phyloP scores from a whole-genome alignment of 2,888 invertebrate genomes.

The Lamellibrachia columna region DNA sequence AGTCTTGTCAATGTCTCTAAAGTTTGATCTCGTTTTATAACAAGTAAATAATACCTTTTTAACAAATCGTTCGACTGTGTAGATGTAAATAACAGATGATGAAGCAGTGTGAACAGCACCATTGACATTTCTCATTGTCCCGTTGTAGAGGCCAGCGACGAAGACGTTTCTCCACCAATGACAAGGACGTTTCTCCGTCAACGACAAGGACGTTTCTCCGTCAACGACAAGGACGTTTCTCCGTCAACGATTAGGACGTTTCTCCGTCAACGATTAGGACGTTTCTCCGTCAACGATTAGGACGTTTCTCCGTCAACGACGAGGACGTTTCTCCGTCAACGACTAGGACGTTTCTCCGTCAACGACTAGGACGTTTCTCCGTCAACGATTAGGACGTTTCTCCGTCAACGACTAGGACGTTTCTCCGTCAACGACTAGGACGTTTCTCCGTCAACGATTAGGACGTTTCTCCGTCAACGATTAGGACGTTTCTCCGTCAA shows the following conservation, averaged over 20 bases:
- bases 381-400: background rate
- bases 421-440: background rate
- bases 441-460: too few species aligned
- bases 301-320: too few species aligned
- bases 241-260: background rate
- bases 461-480: too few species aligned
- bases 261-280: too few species aligned
- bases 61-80: background rate
- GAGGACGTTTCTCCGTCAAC: too few species aligned
- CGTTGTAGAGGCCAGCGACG: background rate
- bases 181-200: background rate
- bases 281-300: too few species aligned
- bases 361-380: background rate
- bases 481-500: too few species aligned
- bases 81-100: background rate
- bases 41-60: background rate
- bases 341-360: background rate
- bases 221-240: background rate
- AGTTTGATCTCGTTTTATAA: background rate
- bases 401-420: background rate
- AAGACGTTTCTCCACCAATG: background rate
- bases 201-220: background rate
- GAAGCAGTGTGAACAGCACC: background rate
- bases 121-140: background rate
- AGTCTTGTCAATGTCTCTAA: background rate